These are phyloP conservation scores for Sarcoramphus papa DNA, from an alignment of 2,797 vertebrate species.

Conservation along the genomic window DNA sequence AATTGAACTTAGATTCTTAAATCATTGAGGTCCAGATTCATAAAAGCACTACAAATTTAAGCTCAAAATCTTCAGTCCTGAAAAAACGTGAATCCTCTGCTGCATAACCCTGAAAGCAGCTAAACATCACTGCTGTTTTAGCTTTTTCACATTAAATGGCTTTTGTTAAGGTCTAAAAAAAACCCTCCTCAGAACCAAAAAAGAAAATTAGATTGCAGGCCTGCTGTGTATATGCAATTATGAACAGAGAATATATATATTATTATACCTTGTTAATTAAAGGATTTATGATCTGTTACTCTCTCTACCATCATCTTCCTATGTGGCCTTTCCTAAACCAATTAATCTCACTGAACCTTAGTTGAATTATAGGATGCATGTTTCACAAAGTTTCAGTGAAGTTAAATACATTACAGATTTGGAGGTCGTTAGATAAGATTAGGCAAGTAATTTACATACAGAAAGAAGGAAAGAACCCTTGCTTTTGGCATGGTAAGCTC, in stretches of 20 bases:
- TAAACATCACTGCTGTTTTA: neutral
- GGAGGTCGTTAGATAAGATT: neutral
- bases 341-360: slow-evolving; percentile 34
- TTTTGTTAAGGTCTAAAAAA: neutral
- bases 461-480: neutral
- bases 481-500: neutral
- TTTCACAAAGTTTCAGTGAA: slow-evolving; percentile 3
- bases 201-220: neutral
- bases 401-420: slow-evolving; percentile 24
- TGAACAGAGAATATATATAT: slow-evolving; percentile 9
- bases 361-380: slow-evolving; percentile 2
- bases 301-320: slow-evolving; percentile 26
- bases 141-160: neutral
- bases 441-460: neutral
- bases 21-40: neutral
- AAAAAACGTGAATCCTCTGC: neutral
- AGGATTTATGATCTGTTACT: slow-evolving; percentile 11
- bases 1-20: neutral
- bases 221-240: slow-evolving; percentile 21
- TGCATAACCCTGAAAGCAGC: neutral
- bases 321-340: slow-evolving; percentile 39
- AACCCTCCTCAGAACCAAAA: neutral
- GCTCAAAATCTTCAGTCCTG: neutral
- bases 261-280: slow-evolving; percentile 44
- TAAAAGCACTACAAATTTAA: neutral